A percentile compares a stretch with the other conserved stretches of the same genome.
Conservation (phyloP, 2,113 vertebrate species). For the Agelaius tricolor region DNA sequence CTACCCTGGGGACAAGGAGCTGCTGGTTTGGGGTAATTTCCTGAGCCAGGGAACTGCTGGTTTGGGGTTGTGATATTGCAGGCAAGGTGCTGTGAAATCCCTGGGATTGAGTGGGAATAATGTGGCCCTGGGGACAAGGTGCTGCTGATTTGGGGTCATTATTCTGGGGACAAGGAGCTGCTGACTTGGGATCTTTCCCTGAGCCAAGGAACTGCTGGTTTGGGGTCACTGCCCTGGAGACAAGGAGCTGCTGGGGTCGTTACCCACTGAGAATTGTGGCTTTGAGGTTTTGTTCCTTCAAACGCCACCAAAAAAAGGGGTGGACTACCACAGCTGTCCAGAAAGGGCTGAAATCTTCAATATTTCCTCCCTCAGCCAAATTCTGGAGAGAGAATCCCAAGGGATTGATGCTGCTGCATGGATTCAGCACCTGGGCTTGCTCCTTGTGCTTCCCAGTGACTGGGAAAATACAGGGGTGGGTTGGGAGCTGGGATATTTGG, state of each 20-base stretch:
- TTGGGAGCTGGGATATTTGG: neutral
- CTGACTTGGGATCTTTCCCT: neutral
- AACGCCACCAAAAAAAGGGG: neutral
- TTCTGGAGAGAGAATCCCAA: neutral
- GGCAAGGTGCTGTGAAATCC: neutral
- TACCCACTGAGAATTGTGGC: neutral
- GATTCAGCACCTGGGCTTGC: neutral
- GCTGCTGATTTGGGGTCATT: too few species aligned
- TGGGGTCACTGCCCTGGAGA: neutral
- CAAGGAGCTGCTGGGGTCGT: neutral
- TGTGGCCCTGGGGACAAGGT: neutral
- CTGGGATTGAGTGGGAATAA: neutral
- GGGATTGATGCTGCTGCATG: neutral
- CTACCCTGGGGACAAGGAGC: neutral
- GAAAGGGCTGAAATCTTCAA: neutral
- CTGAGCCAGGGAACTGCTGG: too few species aligned
- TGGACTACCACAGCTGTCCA: rapidly evolving
- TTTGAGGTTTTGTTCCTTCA: neutral
- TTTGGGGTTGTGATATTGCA: neutral
- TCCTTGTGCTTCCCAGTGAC: neutral
- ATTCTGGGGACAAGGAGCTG: too few species aligned
- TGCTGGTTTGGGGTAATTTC: too few species aligned
- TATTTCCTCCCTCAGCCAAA: neutral
- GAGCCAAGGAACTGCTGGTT: neutral
- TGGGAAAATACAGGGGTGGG: neutral